Evolutionary conservation across 2,797 vertebrate genomes (phyloP), one percentile per base, ranked within the genome.

Genomic region (Euphonia xanthogaster): DNA sequence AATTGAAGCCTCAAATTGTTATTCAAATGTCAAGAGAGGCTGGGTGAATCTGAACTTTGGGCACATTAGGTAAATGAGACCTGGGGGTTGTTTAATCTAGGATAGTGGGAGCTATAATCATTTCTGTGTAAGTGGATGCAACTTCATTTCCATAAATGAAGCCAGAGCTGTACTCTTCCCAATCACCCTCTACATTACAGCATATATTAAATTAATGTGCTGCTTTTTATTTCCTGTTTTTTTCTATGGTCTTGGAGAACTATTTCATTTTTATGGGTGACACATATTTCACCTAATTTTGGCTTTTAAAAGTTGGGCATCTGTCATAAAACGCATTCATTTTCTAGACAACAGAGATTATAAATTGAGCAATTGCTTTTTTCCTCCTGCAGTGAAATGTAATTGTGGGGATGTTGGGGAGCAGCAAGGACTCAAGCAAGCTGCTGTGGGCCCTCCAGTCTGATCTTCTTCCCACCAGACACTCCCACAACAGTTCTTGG

Each of bases 71-170:
- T 70, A 55, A 78, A 79, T 79, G 84, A 93, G 50, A 84, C 18
- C 35, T 50, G n/a, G 18, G 10, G 15, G 6, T 4, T 68, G 39
- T 86, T 93, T 88, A 77, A 93, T 87, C 24, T 60, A 81, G 62
- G 62, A 54, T 39, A 44, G 47, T 44, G 44, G 19, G 16, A 81
- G 23, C n/a, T 51, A 47, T 81, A 78, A 92, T 84, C 11, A 55
- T 33, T 75, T 88, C 21, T 48, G 62, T 45, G 14, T 51, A 72
- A 88, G 60, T 76, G 77, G 51, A 53, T 75, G 35, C 47, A 90
- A 44, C 14, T 90, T 71, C 21, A 90, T 95, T 90, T 93, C 63
- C 55, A 72, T 66, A 84, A 93, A 84, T 81, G 27, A 80, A 92
- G 14, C 9, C 40, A 67, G 66, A 77, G 42, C 39, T 67, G 30